Percentiles rank a stretch among this genome's conserved stretches.
phyloP scores from a whole-genome alignment of 2,888 invertebrate species.

The Plebejus melissa region DNA sequence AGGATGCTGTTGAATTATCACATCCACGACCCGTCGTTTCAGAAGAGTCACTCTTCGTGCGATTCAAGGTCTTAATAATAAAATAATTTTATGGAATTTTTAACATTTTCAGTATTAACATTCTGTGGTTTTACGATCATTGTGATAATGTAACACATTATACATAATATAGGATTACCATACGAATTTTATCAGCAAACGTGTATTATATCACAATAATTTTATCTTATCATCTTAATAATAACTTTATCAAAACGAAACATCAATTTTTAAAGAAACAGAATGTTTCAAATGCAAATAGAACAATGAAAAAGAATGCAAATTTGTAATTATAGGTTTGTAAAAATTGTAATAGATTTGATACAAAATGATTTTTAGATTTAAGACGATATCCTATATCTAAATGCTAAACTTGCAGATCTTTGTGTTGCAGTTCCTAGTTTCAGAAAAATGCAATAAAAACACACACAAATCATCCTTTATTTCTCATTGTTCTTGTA shows the following conservation, averaged over 20 bases:
- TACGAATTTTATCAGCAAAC: constrained; percentile 14
- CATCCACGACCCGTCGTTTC: neutral
- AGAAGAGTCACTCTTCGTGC: neutral
- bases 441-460: neutral
- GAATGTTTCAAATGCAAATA: neutral
- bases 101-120: neutral
- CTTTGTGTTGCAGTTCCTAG: neutral
- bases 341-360: neutral
- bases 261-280: neutral
- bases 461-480: constrained; percentile 5
- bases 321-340: neutral
- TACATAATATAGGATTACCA: constrained; percentile 15
- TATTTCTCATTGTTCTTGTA: neutral
- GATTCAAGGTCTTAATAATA: neutral
- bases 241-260: constrained; percentile 10
- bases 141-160: neutral
- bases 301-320: neutral
- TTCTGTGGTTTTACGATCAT: neutral
- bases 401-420: too few relatives aligned
- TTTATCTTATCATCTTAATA: constrained; percentile 23
- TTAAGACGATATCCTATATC: too few relatives aligned
- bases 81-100: neutral
- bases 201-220: constrained; percentile 24
- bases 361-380: neutral
- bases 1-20: too few relatives aligned